These are phyloP conservation scores for Zaprionus kolodkinae DNA, from an alignment of 1,140 invertebrate species.

Conservation along the genomic window DNA sequence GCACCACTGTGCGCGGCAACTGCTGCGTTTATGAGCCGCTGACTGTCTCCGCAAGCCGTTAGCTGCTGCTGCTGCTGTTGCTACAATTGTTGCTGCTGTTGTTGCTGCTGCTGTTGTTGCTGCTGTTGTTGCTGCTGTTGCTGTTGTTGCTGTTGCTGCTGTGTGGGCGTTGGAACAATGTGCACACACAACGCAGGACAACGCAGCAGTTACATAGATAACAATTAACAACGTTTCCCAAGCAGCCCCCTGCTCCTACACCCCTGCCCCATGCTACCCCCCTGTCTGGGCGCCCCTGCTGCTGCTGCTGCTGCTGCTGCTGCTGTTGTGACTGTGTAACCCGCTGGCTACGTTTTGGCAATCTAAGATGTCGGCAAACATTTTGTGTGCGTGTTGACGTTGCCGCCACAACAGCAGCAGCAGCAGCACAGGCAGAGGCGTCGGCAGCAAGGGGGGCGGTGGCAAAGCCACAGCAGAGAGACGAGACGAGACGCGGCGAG, in stretches of 20 bases:
- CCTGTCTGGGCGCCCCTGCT: not conserved
- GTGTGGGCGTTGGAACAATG: slow-evolving; percentile 59
- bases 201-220: slow-evolving; percentile 71
- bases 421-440: slow-evolving; percentile 9
- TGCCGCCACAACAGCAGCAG: slow-evolving; percentile 35
- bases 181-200: slow-evolving; percentile 52
- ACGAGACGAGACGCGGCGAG: slow-evolving; percentile 19
- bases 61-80: slow-evolving; percentile 15
- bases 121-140: slow-evolving; percentile 2
- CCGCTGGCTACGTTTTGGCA: slow-evolving; percentile 74
- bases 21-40: slow-evolving; percentile 50
- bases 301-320: not conserved
- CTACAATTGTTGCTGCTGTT: slow-evolving; percentile 25
- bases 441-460: not conserved
- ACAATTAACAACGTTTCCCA: slow-evolving; percentile 70
- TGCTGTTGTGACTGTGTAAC: slow-evolving; percentile 52
- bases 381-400: slow-evolving; percentile 72
- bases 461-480: slow-evolving; percentile 6
- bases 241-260: slow-evolving; percentile 3
- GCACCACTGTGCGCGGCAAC: slow-evolving; percentile 32
- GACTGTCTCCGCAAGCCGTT: slow-evolving; percentile 43
- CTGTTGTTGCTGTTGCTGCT: slow-evolving; percentile 14
- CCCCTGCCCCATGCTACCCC: not conserved
- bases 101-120: slow-evolving; percentile 1
- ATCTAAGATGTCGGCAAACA: slow-evolving; percentile 80